phyloP scores from a whole-genome alignment of 2,888 invertebrate species.

The Heliconius cydno region DNA sequence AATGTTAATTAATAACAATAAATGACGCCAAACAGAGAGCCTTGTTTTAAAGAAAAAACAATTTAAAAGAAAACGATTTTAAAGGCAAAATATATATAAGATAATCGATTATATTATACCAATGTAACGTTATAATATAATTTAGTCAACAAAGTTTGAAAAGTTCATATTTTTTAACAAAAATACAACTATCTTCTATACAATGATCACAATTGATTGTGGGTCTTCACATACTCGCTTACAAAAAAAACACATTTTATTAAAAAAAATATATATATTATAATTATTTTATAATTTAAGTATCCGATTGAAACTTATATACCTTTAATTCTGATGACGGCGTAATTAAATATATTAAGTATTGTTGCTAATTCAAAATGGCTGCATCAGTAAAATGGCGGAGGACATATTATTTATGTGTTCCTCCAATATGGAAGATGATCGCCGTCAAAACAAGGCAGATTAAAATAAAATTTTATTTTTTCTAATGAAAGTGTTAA shows the following conservation, averaged over 20 bases:
- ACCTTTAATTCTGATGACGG: not conserved
- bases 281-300: too few relatives aligned
- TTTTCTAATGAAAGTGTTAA: not conserved
- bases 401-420: too few relatives aligned
- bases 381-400: too few relatives aligned
- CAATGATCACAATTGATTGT: slow-evolving; percentile 21
- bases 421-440: too few relatives aligned
- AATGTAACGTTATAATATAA: slow-evolving; percentile 26
- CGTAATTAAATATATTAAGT: not conserved
- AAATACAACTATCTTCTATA: slow-evolving; percentile 29
- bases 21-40: slow-evolving; percentile 32
- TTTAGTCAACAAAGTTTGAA: slow-evolving; percentile 30
- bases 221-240: slow-evolving; percentile 22
- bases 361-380: not conserved
- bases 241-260: not conserved
- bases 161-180: slow-evolving; percentile 31
- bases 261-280: not conserved
- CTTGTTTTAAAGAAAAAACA: slow-evolving; percentile 11
- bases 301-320: not conserved
- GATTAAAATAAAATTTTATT: too few relatives aligned
- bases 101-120: slow-evolving; percentile 12
- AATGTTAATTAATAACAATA: not conserved
- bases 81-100: not conserved
- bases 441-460: too few relatives aligned
- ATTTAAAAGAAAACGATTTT: not conserved